Evolutionary conservation across 2,797 vertebrate genomes (phyloP), one percentile per base, ranked within the genome.

Genomic region (Rousettus madagascariensis): DNA sequence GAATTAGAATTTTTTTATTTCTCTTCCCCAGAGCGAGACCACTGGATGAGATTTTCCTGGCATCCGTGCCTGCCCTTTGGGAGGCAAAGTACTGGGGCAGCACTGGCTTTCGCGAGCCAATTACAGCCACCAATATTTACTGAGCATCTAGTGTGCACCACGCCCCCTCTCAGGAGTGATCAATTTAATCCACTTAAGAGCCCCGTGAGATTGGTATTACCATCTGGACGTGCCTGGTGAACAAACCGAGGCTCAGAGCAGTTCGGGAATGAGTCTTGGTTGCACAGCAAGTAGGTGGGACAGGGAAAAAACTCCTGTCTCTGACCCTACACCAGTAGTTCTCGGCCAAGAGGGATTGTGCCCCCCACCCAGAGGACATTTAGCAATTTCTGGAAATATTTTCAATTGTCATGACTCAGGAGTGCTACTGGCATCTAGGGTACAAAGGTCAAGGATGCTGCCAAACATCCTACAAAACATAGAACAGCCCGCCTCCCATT

Each of bases 1-100:
- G 49, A 90, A 41, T 86, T 46, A 65, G 72, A 94, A 83, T 90
- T 68, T 83, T 79, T 80, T 92, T 66, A 72, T 80, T 63, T 95
- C 59, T 86, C 94, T 77, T 84, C 55, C 65, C 49, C 43, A 72
- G 41, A 82, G 17, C 0, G 0, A 55, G 63, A 41, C 83, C 84
- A 19, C 28, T 30, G 38, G 13, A 30, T 82, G 55, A 84, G 69
- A 71, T 66, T 55, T 92, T 55, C 72, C 30, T 2, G 0, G 68
- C 16, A 22, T 38, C 1, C 2, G 0, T 19, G 36, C 55, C 78
- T 83, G 49, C 19, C 72, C 43, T 75, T 79, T 30, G 33, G 38
- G 66, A 53, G 61, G 46, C 15, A 22, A 57, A 79, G 16, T 33
- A 4, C 46, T 10, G 2, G 8, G 13, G n/a, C 17, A 20, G 19